phyloP scores from a whole-genome alignment of 2,888 invertebrate species.

The Scaeva pyrastri region DNA sequence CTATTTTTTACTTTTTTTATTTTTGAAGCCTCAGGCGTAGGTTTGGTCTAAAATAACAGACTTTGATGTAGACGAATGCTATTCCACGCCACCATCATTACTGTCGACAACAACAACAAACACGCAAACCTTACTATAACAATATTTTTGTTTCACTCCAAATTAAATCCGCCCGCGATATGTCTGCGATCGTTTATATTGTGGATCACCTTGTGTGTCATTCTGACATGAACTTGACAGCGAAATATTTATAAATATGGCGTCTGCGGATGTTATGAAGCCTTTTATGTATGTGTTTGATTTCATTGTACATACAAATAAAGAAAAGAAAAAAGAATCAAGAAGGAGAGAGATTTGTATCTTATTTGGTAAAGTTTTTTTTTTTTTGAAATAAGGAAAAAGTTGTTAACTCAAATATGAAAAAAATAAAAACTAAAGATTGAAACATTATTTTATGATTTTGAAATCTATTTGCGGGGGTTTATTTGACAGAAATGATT shows the following conservation, averaged over 20 bases:
- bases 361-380: neutral
- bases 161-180: slow-evolving; percentile 69
- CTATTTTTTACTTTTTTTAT: neutral
- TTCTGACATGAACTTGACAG: slow-evolving; percentile 74
- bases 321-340: neutral
- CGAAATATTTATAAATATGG: slow-evolving; percentile 53
- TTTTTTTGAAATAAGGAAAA: neutral
- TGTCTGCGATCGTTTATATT: slow-evolving; percentile 46
- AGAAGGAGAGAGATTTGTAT: slow-evolving; percentile 35
- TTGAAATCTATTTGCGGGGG: slow-evolving; percentile 4
- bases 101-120: neutral
- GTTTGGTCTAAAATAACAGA: slow-evolving; percentile 14
- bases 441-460: neutral
- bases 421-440: no score
- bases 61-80: neutral
- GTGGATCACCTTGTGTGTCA: slow-evolving; percentile 71
- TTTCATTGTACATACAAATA: slow-evolving; percentile 3
- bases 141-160: neutral
- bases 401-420: neutral
- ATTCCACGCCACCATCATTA: neutral
- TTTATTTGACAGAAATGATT: neutral
- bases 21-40: neutral
- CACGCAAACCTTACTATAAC: neutral
- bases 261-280: slow-evolving; percentile 57
- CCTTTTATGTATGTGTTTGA: slow-evolving; percentile 39